phyloP scores from a whole-genome alignment of 2,797 vertebrate species.

The Poeciliopsis infans region DNA sequence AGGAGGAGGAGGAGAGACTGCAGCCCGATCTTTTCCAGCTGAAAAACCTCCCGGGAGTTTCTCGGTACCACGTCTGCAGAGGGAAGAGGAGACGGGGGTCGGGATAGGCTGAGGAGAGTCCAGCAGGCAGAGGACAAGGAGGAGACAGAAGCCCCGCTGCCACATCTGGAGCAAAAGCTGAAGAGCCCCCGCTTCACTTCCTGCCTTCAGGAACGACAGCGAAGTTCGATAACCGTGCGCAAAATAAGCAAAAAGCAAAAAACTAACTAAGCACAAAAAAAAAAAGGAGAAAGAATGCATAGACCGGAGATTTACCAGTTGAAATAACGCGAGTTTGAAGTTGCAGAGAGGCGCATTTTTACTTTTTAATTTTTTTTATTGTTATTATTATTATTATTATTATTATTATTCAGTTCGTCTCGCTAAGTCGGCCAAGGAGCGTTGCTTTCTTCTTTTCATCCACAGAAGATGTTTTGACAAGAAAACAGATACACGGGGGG shows the following conservation, averaged over 20 bases:
- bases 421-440: neutral
- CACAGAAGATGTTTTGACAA: conserved; percentile 75
- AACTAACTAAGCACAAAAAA: too few relatives aligned
- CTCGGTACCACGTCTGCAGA: conserved; percentile 82
- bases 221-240: neutral
- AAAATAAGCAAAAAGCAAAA: too few relatives aligned
- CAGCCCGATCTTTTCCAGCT: conserved; percentile 59
- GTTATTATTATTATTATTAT: too few relatives aligned
- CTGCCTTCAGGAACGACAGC: conserved; percentile 31
- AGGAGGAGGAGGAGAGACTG: conserved; percentile 46
- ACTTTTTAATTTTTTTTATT: neutral
- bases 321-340: conserved; percentile 13
- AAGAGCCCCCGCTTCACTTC: neutral
- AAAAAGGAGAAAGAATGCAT: conserved; percentile 44
- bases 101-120: conserved; percentile 46
- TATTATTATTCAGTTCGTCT: neutral
- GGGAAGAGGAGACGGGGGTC: conserved; percentile 56
- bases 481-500: conserved; percentile 10
- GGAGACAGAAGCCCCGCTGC: conserved; percentile 46
- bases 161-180: conserved; percentile 53
- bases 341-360: conserved; percentile 5
- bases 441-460: neutral
- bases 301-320: conserved; percentile 30
- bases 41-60: conserved; percentile 59
- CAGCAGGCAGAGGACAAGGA: conserved; percentile 41